Base-by-base conservation (phyloP, 1,140 invertebrate genomes). In the Lordiphosa collinella region DNA sequence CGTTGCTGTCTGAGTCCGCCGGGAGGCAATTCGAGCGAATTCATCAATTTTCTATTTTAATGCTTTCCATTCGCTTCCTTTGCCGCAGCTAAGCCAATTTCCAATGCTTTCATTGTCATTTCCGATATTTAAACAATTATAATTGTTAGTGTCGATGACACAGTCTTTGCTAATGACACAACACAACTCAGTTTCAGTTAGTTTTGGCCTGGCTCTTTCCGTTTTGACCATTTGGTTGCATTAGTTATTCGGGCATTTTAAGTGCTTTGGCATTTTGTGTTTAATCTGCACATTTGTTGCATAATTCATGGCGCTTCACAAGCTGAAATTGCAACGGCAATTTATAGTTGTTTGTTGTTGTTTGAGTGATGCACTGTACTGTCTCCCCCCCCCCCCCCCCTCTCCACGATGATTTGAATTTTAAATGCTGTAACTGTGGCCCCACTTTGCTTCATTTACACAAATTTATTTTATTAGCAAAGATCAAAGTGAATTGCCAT, bases 281-380 rank as follows among this genome's bases (percentile, higher is more conserved):
- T 80, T 80, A 80, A 80, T 80, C 76, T 76, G 78, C 62, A 72
- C 76, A 80, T 82, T 80, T 84, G 56, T 76, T 80, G 78, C 78
- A 80, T 80, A 80, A 84, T 80, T 80, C 74, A 80, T 80, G 58
- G 43, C 37, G 37, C 53, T 29, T 8, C 25, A 22, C 43, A 54
- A 55, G 56, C 53, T 48, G 65, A 72, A 79, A 61, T 58, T 69
- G 64, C 56, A 71, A 57, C 47, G 52, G 48, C 50, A 44, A 46
- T 53, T 72, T 54, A 64, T 64, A 43, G 51, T 49, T 41, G 51
- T 65, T 65, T 48, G 47, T 44, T 64, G 51, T 44, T 66, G 43
- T 65, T 40, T 68, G 64, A 68, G 54, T 68, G 65, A 68, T 60
- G 64, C 63, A 32, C 31, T 43, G 44, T 65, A n/a, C n/a, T n/a